Evolutionary conservation across 1,140 invertebrate genomes (phyloP).

Genomic region (Drosophila insularis): DNA sequence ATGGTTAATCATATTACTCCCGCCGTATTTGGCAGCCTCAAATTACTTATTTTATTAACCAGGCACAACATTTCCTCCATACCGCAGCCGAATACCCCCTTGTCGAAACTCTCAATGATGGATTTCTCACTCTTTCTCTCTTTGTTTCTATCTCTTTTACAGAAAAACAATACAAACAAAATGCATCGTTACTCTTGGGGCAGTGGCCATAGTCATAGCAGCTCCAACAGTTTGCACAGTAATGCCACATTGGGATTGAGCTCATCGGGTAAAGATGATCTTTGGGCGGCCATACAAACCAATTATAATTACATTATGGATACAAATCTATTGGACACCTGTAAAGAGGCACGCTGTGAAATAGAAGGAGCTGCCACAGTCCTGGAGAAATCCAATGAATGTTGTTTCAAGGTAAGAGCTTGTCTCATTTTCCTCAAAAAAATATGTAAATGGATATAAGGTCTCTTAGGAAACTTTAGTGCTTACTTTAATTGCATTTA

Average conservation of each 20-base stretch:
- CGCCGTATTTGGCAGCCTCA: constrained; percentile 64
- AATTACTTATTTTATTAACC: constrained; percentile 77
- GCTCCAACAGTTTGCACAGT: constrained; percentile 83
- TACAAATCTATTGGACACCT: constrained; percentile 94
- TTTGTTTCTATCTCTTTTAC: background rate
- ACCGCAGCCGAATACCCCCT: background rate
- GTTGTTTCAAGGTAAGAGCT: constrained; percentile 52
- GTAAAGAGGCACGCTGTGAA: constrained; percentile 85
- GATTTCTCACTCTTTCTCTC: constrained; percentile 2
- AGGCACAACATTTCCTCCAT: constrained; percentile 33
- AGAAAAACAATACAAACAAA: constrained; percentile 61
- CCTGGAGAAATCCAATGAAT: constrained; percentile 45
- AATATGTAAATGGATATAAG: too few relatives aligned
- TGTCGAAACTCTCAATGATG: too few relatives aligned
- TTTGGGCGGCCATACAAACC: constrained; percentile 93
- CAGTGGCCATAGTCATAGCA: constrained; percentile 84
- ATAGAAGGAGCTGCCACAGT: constrained; percentile 65
- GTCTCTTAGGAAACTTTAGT: too few relatives aligned
- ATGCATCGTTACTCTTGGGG: constrained; percentile 87
- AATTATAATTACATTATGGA: constrained; percentile 97
- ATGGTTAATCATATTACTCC: constrained; percentile 68
- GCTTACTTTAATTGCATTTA: too few relatives aligned
- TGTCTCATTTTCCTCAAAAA: background rate
- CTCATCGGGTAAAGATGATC: constrained; percentile 87
- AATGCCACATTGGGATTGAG: constrained; percentile 82